Evolutionary conservation across 2,888 invertebrate genomes (phyloP), one percentile per base, ranked within the genome.

Genomic region (Choreutis nemorana): DNA sequence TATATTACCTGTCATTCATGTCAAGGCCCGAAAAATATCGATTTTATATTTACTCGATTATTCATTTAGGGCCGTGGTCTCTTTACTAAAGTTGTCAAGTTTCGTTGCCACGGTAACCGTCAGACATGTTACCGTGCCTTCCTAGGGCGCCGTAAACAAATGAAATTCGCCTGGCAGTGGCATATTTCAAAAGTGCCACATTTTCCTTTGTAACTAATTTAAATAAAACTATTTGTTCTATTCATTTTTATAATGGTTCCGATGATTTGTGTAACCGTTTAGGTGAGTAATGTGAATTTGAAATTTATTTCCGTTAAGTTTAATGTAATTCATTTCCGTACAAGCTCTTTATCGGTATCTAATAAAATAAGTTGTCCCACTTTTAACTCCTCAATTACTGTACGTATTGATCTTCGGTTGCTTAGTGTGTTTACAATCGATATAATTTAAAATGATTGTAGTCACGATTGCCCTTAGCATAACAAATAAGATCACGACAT

Each of bases 101-200:
- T 28, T 32, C 14, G 70, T 75, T 54, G 40, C 52, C 55, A 72
- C 71, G 51, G 54, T 41, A 58, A 75, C 71, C 29, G 41, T 34
- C 50, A 50, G 42, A 39, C 29, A 58, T 75, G 72, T 72, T 77
- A n/a, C n/a, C n/a, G n/a, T n/a, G n/a, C n/a, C n/a, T n/a, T n/a
- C n/a, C n/a, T n/a, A 66, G 41, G 56, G 53, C 50, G 50, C 46
- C 50, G 67, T 73, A 75, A 75, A 78, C 77, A 77, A 77, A 71
- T 68, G 75, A 78, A 65, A 46, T 51, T 50, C 64, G 63, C 49
- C 48, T 46, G 49, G 43, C 51, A 48, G 47, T 49, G n/a, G n/a
- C n/a, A n/a, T n/a, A 51, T 32, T 47, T 44, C 49, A 53, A 60
- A 60, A 50, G 57, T 59, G 54, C 44, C 47, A 43, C 47, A 45